A percentile compares a stretch with the other conserved stretches of the same genome.
Conservation (phyloP, 1,140 invertebrate genomes). For the Drosophila guanche region DNA sequence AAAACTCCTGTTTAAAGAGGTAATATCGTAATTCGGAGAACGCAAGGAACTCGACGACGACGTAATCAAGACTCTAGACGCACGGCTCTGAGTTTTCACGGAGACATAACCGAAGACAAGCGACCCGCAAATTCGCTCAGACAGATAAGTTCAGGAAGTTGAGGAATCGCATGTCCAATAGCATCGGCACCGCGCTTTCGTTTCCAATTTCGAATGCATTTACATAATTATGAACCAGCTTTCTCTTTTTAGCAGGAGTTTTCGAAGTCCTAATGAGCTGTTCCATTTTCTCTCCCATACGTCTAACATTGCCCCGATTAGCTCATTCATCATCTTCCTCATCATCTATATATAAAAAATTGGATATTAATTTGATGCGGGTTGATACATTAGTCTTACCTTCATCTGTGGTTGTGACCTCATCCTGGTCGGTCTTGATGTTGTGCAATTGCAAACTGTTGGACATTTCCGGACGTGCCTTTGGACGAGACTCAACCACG, state of each 20-base stretch:
- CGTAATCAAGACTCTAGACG: no score
- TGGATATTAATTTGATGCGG: no score
- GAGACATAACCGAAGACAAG: no score
- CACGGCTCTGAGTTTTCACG: no score
- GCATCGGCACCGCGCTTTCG: conserved; percentile 25
- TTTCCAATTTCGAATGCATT: conserved; percentile 6
- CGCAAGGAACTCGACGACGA: no score
- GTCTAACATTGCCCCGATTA: conserved; percentile 20
- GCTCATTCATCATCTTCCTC: conserved; percentile 45
- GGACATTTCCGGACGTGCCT: not conserved
- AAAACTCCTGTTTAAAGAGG: no score
- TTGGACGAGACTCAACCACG: conserved; percentile 43
- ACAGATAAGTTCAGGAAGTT: no score
- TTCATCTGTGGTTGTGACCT: conserved; percentile 34
- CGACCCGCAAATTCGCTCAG: no score
- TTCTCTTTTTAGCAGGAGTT: conserved; percentile 42
- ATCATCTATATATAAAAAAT: conserved; percentile 32
- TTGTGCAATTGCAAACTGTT: conserved; percentile 25
- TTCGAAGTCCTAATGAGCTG: conserved; percentile 12
- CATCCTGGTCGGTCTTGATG: conserved; percentile 54
- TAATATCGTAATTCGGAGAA: no score
- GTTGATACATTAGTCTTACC: conserved; percentile 18
- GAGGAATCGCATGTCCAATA: no score
- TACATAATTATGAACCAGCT: conserved; percentile 14
- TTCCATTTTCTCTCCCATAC: conserved; percentile 18